A percentile compares a stretch with the other conserved stretches of the same genome.
Conservation (phyloP, 1,140 invertebrate species). For the Plectrocnemia conspersa region DNA sequence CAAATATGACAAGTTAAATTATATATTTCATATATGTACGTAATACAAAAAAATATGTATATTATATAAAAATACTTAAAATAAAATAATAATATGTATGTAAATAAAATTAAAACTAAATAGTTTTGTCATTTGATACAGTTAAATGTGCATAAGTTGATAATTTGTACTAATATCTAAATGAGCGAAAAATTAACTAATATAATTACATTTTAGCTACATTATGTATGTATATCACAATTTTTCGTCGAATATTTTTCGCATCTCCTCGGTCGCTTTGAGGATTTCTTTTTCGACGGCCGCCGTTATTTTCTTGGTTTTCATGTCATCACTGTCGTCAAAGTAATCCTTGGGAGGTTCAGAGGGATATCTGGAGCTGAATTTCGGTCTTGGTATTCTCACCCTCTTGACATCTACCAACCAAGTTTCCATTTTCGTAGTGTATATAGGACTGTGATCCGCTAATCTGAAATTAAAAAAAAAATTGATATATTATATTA, state of each 20-base stretch:
- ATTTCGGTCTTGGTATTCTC: slow-evolving; percentile 77
- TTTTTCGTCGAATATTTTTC: slow-evolving; percentile 67
- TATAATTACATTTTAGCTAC: background rate
- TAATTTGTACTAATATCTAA: background rate
- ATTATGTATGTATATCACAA: no score
- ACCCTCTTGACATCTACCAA: slow-evolving; percentile 75
- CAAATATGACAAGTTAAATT: no score
- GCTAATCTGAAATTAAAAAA: background rate
- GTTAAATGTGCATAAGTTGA: no score
- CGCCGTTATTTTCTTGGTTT: slow-evolving; percentile 42
- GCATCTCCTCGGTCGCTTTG: slow-evolving; percentile 68
- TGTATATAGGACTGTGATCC: background rate
- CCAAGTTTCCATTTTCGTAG: slow-evolving; percentile 69
- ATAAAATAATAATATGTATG: background rate
- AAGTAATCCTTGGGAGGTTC: slow-evolving; percentile 65
- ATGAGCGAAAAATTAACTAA: background rate
- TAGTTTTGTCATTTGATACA: no score
- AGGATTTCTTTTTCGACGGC: slow-evolving; percentile 52
- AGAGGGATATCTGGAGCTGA: slow-evolving; percentile 61
- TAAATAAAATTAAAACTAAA: no score
- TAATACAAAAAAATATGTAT: background rate
- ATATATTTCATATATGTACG: background rate
- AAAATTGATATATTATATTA: background rate
- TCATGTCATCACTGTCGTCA: slow-evolving; percentile 48
- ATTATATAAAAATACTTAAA: background rate